Base-by-base conservation (phyloP, 2,113 vertebrate genomes). In the Forbesichthys agassizii region DNA sequence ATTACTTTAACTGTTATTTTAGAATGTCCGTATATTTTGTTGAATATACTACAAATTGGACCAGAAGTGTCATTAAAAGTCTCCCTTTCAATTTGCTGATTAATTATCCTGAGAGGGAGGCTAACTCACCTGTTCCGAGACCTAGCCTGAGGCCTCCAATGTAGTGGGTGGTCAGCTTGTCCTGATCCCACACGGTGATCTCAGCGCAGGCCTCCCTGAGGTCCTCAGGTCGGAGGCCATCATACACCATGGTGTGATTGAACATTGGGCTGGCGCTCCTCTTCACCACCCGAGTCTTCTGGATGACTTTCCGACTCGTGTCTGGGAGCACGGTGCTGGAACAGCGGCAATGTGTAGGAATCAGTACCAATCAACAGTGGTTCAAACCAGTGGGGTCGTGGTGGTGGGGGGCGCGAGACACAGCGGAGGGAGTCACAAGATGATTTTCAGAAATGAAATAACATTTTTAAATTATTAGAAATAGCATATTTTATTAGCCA, bases 161-260 rank as follows among this genome's bases (percentile, higher is more conserved):
- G 78, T 95, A 96, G 77, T 95, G 94, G 87, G 95, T 97, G 59
- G 89, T 91, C 7, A 97, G 89, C 60, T 93, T 91, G 79, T 96
- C 93, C 9, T 95, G 95, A 79, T 97, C 95, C 97, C 97, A 99
- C 74, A 98, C 95, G 0, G 96, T 97, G 68, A 99, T 92, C 71
- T 99, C 96, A 63, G 95, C 69, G 10, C 96, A 98, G 61, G 94
- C 93, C 86, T 98, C 96, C 52, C 52, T 92, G 33, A 99, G 82
- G 73, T 99, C 95, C 73, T 95, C 94, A 12, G 91, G 84, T 36
- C 86, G 90, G 76, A 99, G 93, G 52, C 95, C 95, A 6, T 99
- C 95, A 0, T 96, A 98, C 59, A 98, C 95, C 96, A 99, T 97
- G 18, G 95, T 98, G 85, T 98, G 96, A 83, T 99, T 98, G 81